These are phyloP conservation scores for Diarsia dahlii DNA, from an alignment of 2,888 invertebrate species.

Conservation along the genomic window DNA sequence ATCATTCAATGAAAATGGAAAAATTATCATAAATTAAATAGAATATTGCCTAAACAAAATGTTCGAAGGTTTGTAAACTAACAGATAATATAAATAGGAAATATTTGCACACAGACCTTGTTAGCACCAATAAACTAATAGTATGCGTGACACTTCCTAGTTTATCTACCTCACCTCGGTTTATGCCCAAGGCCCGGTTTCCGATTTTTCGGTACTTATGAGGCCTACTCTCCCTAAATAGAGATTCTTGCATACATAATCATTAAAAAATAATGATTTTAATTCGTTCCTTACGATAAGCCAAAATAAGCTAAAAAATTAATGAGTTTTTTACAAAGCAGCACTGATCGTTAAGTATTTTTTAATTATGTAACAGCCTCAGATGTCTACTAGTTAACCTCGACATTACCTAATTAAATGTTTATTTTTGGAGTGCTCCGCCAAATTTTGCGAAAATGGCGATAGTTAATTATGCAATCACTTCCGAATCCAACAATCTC, in stretches of 20 bases:
- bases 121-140: conserved; percentile 28
- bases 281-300: background rate
- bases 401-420: conserved; percentile 29
- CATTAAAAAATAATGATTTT: background rate
- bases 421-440: conserved; percentile 11
- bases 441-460: conserved; percentile 9
- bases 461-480: conserved; percentile 20
- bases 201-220: background rate
- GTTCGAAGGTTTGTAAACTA: conserved; percentile 46
- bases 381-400: conserved; percentile 33
- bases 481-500: conserved; percentile 5
- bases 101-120: conserved; percentile 48
- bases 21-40: conserved; percentile 25
- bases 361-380: conserved; percentile 17
- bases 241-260: background rate
- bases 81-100: conserved; percentile 39
- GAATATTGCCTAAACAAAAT: conserved; percentile 18
- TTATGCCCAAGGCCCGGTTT: conserved; percentile 7
- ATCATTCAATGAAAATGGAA: too few species aligned
- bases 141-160: conserved; percentile 31
- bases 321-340: background rate
- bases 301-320: background rate
- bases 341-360: background rate
- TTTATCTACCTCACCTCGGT: background rate
- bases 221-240: background rate